A percentile compares a stretch with the other conserved stretches of the same genome.
Conservation (phyloP, 2,113 vertebrate species). For the Upupa epops region DNA sequence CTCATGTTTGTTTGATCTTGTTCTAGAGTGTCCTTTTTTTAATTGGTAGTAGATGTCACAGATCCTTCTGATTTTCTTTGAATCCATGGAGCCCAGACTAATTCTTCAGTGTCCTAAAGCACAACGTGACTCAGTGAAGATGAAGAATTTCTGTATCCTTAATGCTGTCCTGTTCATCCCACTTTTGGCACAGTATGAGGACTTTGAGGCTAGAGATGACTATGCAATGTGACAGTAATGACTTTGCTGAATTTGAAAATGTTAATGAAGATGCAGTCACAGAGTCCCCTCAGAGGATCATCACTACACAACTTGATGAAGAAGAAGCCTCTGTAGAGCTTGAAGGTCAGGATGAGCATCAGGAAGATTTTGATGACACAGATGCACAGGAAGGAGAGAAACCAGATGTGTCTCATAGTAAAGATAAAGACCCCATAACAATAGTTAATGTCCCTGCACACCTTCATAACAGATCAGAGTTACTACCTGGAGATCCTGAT, state of each 20-base stretch:
- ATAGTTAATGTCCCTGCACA: conserved; percentile 95
- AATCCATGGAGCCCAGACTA: background rate
- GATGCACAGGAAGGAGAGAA: conserved; percentile 92
- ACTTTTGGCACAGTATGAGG: conserved; percentile 84
- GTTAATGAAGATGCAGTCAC: conserved; percentile 81
- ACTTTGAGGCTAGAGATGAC: conserved; percentile 95
- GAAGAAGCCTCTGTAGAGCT: conserved; percentile 94
- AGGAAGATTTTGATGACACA: conserved; percentile 91
- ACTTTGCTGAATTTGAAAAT: conserved; percentile 98
- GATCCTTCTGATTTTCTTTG: background rate
- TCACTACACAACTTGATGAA: conserved; percentile 79
- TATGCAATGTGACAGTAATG: conserved; percentile 95
- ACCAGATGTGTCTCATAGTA: conserved; percentile 75
- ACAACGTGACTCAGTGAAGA: too few species aligned
- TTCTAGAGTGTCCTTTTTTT: background rate
- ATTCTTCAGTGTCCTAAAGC: background rate
- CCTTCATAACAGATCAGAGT: conserved; percentile 98
- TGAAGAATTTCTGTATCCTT: conserved; percentile 67
- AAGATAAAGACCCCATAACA: conserved; percentile 90
- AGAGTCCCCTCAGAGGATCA: conserved; percentile 79
- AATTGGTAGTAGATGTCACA: background rate
- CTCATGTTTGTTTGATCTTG: background rate
- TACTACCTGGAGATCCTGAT: conserved; percentile 99
- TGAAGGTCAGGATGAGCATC: conserved; percentile 87
- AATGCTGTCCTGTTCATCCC: conserved; percentile 61